Evolutionary conservation across 92 coral and sea anemone genomes (phyloP).

Genomic region (Phenganax stokvisi): DNA sequence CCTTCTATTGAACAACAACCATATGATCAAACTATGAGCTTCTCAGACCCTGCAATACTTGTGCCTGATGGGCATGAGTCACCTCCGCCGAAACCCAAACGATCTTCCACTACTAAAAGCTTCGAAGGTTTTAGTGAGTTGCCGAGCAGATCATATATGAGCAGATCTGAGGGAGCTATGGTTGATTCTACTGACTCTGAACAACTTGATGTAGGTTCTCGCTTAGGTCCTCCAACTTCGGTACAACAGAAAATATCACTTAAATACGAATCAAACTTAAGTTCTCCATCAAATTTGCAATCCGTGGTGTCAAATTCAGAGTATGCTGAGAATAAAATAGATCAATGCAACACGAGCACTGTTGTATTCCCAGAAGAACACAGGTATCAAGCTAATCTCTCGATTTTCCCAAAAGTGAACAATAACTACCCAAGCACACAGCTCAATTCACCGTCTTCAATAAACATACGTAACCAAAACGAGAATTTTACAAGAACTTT

Average conservation of each 20-base stretch:
- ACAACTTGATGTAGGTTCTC: background rate
- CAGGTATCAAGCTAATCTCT: background rate
- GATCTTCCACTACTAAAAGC: slow-evolving; percentile 12
- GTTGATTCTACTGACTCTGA: background rate
- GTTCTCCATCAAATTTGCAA: no score
- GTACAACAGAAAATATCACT: background rate
- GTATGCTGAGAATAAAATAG: background rate
- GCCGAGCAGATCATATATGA: background rate
- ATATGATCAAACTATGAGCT: background rate
- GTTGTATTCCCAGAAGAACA: background rate
- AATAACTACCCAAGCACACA: background rate
- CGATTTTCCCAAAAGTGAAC: background rate
- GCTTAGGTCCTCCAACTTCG: background rate
- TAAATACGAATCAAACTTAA: background rate
- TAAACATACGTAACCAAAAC: background rate
- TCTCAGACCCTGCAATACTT: slow-evolving; percentile 9
- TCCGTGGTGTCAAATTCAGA: background rate
- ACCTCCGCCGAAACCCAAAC: slow-evolving; percentile 20
- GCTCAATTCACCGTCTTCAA: background rate
- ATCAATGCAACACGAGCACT: background rate
- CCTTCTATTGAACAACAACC: background rate
- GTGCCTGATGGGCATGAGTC: slow-evolving; percentile 3
- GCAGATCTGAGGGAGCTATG: slow-evolving; percentile 7
- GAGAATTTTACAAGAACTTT: slow-evolving; percentile 1
- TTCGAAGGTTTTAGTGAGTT: background rate